Base-by-base conservation (phyloP, 2,888 invertebrate species). In the Tillus elongatus region DNA sequence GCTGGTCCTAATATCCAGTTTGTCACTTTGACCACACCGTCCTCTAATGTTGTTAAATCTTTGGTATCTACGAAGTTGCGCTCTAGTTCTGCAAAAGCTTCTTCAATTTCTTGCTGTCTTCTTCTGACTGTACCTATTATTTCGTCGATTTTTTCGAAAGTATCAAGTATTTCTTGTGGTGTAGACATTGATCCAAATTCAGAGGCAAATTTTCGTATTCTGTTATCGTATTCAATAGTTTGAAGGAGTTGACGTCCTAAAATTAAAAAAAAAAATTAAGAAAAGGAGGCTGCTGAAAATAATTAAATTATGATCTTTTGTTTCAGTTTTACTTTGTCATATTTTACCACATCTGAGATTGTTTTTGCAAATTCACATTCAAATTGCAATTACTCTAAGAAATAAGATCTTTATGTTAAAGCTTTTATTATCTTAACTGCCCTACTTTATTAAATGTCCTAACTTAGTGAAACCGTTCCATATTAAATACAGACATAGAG, bases 1-100 rank as follows among this genome's bases (percentile, higher is more conserved):
- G 82, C 87, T 33, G 80, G 78, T 19, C 80, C 82, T 34, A 83
- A 61, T 39, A 86, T 80, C 85, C 85, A 86, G 54, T 81, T 79
- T 12, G 79, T 79, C 19, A 86, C 82, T 61, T 75, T 71, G n/a
- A 73, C 70, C 42, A 80, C 74, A 19, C 78, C 78, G 51, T 75
- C 73, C 50, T 78, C 77, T 26, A 81, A 61, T 19, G 69, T 64
- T 38, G 67, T 65, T 43, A 79, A 68, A 54, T 78, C 76, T 60
- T 75, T 74, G 43, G 74, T 72, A 50, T 73, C 72, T 33, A 72
- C 68, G 38, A 77, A 66, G 45, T 69, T 71, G 43, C 70, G 71
- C 45, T 79, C 70, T 56, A 79, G 66, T 41, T 71, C 71, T 30
- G 64, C 58, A 77, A 78, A 79, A 1, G 74, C 74, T 15, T 70